These are phyloP conservation scores for Chaetodon trifasciatus DNA, from an alignment of 2,797 vertebrate species.

Conservation along the genomic window DNA sequence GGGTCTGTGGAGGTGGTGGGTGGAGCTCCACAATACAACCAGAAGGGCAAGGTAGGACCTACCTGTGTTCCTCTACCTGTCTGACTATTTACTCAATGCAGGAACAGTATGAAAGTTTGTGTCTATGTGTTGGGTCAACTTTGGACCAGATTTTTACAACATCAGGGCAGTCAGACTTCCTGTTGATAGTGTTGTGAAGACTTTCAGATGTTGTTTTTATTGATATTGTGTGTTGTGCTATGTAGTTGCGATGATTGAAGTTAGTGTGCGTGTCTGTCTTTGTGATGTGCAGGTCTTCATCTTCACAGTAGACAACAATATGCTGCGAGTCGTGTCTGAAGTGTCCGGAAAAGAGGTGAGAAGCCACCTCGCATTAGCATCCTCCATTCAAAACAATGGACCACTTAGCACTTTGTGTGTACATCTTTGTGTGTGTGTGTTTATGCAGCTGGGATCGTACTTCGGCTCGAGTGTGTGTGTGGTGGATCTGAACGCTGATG, in stretches of 20 bases:
- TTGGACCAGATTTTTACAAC: neutral
- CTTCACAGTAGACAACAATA: slow-evolving; percentile 82
- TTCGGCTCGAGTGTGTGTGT: slow-evolving; percentile 94
- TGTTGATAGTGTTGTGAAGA: neutral
- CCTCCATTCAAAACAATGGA: slow-evolving; percentile 5
- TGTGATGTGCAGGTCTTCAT: slow-evolving; percentile 88
- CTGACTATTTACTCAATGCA: neutral
- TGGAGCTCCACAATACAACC: slow-evolving; percentile 94
- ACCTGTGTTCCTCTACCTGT: neutral
- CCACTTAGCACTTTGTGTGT: neutral
- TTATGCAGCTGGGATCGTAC: slow-evolving; percentile 93
- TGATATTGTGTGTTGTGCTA: neutral
- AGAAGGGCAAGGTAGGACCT: slow-evolving; percentile 93
- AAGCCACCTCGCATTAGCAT: slow-evolving; percentile 4
- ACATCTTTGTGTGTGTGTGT: slow-evolving; percentile 30
- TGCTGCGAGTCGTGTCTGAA: slow-evolving; percentile 86
- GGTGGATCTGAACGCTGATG: slow-evolving; percentile 94
- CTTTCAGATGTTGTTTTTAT: neutral
- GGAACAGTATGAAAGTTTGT: neutral
- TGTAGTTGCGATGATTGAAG: neutral
- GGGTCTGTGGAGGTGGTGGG: slow-evolving; percentile 89
- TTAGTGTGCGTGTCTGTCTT: neutral
- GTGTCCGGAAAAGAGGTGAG: slow-evolving; percentile 91
- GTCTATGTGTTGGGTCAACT: neutral
- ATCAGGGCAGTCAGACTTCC: neutral